Evolutionary conservation across 2,888 invertebrate species (phyloP), one percentile per base, ranked within the genome.

Genomic region (Pristionchus exspectatus): DNA sequence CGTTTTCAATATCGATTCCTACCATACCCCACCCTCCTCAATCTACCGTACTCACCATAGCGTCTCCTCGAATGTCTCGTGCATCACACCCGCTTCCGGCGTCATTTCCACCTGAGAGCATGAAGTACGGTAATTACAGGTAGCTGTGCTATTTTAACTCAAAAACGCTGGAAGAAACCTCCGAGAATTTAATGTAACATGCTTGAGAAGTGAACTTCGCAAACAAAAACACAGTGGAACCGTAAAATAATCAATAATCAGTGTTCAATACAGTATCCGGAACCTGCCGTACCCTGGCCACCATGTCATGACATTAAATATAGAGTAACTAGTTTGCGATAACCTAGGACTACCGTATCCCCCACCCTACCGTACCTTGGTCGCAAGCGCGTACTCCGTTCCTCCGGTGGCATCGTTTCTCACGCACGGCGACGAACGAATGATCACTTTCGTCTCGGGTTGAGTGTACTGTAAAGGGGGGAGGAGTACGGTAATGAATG

Each of bases 291-390:
- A 56, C 4, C 56, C 18, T 56, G 12, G 56, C 12, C 12, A 56
- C 56, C 4, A 14, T 56, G 3, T 3, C 56, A n/a, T 56, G 16
- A 2, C 56, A 56, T 14, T 18, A 14, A 56, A 18, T 14, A 56
- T 59, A 18, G 1, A 21, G 21, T 24, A 59, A 24, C 24, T 1
- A 59, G 2, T 24, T 24, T 21, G 5, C 5, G 21, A 59, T 59
- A 21, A 14, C 18, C 56, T 56, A 56, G 56, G 56, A 56, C 24
- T 59, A 59, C 59, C 59, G 59, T 59, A 59, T 59, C 2, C 14
- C n/a, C 63, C 18, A 63, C 27, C 27, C n/a, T 66, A 27, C 66
- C 27, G 30, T 72, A 77, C 77, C 77, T 77, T 77, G 50, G n/a
- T 44, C 0, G 5, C 24, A 4, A 77, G 44, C 5, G 77, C n/a